Percentiles rank a stretch among this genome's conserved stretches.
These are phyloP conservation scores for Macrosiphum euphorbiae DNA, from an alignment of 2,888 invertebrate genomes.

Conservation along the genomic window DNA sequence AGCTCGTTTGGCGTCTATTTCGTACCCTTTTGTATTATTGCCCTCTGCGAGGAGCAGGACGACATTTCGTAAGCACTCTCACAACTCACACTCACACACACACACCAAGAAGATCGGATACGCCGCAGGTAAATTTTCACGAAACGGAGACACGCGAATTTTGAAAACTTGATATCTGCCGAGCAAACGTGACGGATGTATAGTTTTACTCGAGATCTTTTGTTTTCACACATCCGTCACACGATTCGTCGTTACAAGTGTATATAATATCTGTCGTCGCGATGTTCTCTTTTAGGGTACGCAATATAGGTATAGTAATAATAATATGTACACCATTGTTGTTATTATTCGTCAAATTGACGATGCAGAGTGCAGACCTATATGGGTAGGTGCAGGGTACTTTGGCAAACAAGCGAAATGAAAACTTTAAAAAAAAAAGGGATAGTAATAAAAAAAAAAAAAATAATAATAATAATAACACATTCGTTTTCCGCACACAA, in stretches of 20 bases:
- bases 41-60: not conserved
- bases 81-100: not conserved
- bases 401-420: not conserved
- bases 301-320: no score
- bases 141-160: conserved; percentile 8
- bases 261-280: not conserved
- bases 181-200: conserved; percentile 28
- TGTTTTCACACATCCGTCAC: conserved; percentile 21
- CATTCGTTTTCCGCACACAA: not conserved
- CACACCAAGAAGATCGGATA: not conserved
- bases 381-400: no score
- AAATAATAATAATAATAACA: not conserved
- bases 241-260: not conserved
- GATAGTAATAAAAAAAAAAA: not conserved
- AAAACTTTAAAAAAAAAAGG: not conserved
- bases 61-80: not conserved
- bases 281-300: not conserved
- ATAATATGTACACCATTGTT: not conserved
- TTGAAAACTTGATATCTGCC: conserved; percentile 43
- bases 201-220: conserved; percentile 36
- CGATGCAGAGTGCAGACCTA: not conserved
- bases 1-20: conserved; percentile 2
- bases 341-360: not conserved
- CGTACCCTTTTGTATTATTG: conserved; percentile 32
- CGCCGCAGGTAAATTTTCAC: not conserved